phyloP scores from a whole-genome alignment of 2,888 invertebrate genomes.

The Erpobdella octoculata region DNA sequence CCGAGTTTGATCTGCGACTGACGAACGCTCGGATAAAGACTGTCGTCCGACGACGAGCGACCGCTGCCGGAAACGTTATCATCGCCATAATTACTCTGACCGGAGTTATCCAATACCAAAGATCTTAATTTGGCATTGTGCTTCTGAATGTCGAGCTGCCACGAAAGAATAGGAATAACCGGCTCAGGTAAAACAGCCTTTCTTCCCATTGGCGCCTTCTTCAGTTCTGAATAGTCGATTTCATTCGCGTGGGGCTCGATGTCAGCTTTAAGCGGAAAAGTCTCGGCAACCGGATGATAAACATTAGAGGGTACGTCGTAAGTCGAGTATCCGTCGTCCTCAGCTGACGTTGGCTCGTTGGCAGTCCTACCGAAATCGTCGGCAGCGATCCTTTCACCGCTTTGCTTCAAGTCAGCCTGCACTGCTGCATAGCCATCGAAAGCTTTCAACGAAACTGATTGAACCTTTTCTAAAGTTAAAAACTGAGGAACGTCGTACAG shows the following conservation, averaged over 20 bases:
- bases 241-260: neutral
- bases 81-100: too few relatives aligned
- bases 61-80: too few relatives aligned
- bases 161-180: neutral
- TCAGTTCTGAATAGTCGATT: neutral
- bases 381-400: neutral
- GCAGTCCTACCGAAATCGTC: neutral
- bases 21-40: neutral
- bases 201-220: neutral
- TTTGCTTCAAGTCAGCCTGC: neutral
- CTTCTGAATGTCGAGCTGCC: slow-evolving; percentile 13
- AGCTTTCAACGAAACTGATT: neutral
- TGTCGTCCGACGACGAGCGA: neutral
- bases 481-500: slow-evolving; percentile 10
- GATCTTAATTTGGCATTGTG: neutral
- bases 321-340: neutral
- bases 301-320: neutral
- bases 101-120: slow-evolving; percentile 5
- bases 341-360: too few relatives aligned
- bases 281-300: too few relatives aligned
- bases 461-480: neutral
- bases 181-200: neutral
- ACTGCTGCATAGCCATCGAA: neutral
- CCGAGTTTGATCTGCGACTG: slow-evolving; percentile 76
- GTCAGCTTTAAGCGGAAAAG: too few relatives aligned